Base-by-base conservation (phyloP, 1,140 invertebrate genomes). In the Apis florea region DNA sequence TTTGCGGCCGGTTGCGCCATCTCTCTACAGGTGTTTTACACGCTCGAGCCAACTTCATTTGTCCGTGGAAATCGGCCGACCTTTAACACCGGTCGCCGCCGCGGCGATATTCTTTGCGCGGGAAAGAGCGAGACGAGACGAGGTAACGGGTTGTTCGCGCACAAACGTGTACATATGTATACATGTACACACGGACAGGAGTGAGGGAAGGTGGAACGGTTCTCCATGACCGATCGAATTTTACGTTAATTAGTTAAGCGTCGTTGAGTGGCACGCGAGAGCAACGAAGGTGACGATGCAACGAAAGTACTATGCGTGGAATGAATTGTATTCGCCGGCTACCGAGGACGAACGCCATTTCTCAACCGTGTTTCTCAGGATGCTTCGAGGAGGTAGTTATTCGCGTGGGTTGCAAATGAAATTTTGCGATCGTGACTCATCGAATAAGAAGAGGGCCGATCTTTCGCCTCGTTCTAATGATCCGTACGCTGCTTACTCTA, bases 171-270 rank as follows among this genome's bases (percentile, higher is more conserved):
- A 31, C 4, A 40, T 40, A 40, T 40, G 6, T 67, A 47, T 6
- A 19, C 49, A 15, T 53, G 51, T 63, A 61, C 17, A 70, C 47
- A 31, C 58, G 10, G 21, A 15, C 26, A 26, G 24, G n/a, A n/a
- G 53, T 40, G 70, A 31, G 59, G 63, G 11, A 31, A 6, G 53
- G 40, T 63, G 66, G 51, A 58, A 78, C 71, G 68, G 59, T 83
- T 68, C 79, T 81, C 86, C 89, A 90, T 90, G 88, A 91, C 89
- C 87, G 87, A 92, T 91, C 86, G 88, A 91, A 91, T 92, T 91
- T 90, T 88, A 91, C 90, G 90, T 91, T 89, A 92, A 92, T 92
- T 92, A 92, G 90, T 83, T 84, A 88, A 89, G 89, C 88, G 83
- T 92, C 88, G 89, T 92, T 92, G 91, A 90, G 86, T 86, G 75